Evolutionary conservation across 1,140 invertebrate genomes (phyloP).

Genomic region (Sitodiplosis mosellana): DNA sequence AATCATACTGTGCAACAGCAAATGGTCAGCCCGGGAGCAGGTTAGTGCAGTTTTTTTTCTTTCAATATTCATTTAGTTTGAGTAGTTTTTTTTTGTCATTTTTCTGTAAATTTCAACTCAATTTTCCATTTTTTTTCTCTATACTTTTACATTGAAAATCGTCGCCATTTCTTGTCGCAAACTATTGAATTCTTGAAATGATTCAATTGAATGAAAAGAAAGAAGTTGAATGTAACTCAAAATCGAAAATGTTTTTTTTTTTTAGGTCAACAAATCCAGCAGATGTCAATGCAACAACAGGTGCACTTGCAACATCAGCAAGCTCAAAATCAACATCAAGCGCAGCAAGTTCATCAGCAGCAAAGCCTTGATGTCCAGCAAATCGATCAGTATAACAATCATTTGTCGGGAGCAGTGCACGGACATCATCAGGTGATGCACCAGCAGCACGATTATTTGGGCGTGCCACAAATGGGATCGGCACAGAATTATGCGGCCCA

Average conservation of each 20-base stretch:
- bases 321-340: conserved; percentile 20
- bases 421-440: conserved; percentile 10
- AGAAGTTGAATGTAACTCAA: too few species aligned
- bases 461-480: conserved; percentile 15
- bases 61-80: too few species aligned
- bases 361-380: conserved; percentile 21
- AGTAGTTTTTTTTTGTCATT: too few species aligned
- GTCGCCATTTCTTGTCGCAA: too few species aligned
- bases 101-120: too few species aligned
- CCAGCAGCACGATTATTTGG: conserved; percentile 23
- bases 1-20: conserved; percentile 14
- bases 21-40: conserved; percentile 11
- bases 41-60: too few species aligned
- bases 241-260: too few species aligned
- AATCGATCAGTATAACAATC: conserved; percentile 7
- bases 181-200: too few species aligned
- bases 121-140: too few species aligned
- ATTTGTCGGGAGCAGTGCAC: conserved; percentile 4
- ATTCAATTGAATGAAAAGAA: too few species aligned
- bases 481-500: conserved; percentile 28
- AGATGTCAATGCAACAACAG: conserved; percentile 16
- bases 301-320: conserved; percentile 13
- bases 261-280: background rate
- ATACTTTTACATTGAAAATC: too few species aligned
- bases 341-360: conserved; percentile 20